Conservation (phyloP, 2,888 invertebrate genomes). For the Noctua janthina region DNA sequence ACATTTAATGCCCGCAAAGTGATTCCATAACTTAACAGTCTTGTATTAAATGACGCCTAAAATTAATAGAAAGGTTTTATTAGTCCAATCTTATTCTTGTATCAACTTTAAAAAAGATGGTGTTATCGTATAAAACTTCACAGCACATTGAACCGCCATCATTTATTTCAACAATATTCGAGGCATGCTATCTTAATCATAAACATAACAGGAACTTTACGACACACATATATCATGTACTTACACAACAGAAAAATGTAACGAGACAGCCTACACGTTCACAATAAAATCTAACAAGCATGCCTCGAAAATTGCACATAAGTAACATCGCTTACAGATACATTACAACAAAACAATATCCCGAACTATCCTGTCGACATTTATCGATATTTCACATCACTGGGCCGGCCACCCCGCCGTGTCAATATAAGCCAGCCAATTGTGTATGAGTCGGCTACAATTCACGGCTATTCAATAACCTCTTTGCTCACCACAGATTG, state of each 20-base stretch:
- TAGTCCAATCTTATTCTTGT: background rate
- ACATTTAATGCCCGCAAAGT: background rate
- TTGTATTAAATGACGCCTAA: background rate
- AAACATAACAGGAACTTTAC: constrained; percentile 35
- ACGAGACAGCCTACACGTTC: constrained; percentile 44
- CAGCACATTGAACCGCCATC: background rate
- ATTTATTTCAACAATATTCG: constrained; percentile 5
- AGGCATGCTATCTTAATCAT: constrained; percentile 31
- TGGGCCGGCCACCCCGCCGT: constrained; percentile 83
- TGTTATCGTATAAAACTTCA: background rate
- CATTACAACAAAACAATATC: constrained; percentile 64
- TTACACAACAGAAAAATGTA: constrained; percentile 48
- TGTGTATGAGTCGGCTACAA: constrained; percentile 85
- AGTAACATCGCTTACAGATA: constrained; percentile 60
- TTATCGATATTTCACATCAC: constrained; percentile 73
- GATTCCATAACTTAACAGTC: background rate
- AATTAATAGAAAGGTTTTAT: background rate
- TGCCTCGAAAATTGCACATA: constrained; percentile 57
- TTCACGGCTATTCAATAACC: constrained; percentile 87
- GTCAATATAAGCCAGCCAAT: constrained; percentile 86
- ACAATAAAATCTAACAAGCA: constrained; percentile 61
- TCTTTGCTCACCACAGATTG: constrained; percentile 82
- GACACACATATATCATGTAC: constrained; percentile 23
- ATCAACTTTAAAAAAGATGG: no score
- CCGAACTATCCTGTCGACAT: constrained; percentile 59